Conservation (phyloP, 2,888 invertebrate species). For the Noctua janthina region DNA sequence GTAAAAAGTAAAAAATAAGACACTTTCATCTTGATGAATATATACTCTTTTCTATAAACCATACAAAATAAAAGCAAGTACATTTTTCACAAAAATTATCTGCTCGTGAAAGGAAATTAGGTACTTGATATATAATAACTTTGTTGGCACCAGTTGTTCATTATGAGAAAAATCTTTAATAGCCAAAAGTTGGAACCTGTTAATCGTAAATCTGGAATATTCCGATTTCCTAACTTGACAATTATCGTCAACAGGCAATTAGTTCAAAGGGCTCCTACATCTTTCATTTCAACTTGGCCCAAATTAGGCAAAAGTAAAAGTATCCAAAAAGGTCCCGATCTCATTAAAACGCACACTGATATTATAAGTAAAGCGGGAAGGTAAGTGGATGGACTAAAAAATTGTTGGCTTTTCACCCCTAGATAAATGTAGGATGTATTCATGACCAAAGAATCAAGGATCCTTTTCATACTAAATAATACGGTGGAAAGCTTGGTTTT, state of each 20-base stretch:
- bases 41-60: too few relatives aligned
- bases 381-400: slow-evolving; percentile 52
- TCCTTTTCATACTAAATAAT: slow-evolving; percentile 53
- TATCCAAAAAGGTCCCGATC: slow-evolving; percentile 42
- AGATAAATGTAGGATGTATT: slow-evolving; percentile 58
- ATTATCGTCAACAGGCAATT: slow-evolving; percentile 57
- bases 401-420: slow-evolving; percentile 45
- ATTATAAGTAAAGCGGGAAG: slow-evolving; percentile 43
- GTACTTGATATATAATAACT: background rate
- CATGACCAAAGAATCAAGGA: slow-evolving; percentile 33
- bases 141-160: slow-evolving; percentile 37
- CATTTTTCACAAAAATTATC: background rate
- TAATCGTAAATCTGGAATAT: slow-evolving; percentile 40
- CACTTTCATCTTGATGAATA: too few relatives aligned
- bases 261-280: slow-evolving; percentile 38
- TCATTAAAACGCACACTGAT: slow-evolving; percentile 45
- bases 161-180: slow-evolving; percentile 45
- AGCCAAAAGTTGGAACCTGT: slow-evolving; percentile 26
- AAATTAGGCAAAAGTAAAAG: slow-evolving; percentile 51
- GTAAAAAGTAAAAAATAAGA: too few relatives aligned
- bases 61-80: background rate
- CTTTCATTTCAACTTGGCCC: slow-evolving; percentile 37
- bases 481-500: slow-evolving; percentile 30
- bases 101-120: background rate
- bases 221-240: slow-evolving; percentile 37